Base-by-base conservation (phyloP, 2,888 invertebrate genomes). In the Caenorhabditis zanzibari region DNA sequence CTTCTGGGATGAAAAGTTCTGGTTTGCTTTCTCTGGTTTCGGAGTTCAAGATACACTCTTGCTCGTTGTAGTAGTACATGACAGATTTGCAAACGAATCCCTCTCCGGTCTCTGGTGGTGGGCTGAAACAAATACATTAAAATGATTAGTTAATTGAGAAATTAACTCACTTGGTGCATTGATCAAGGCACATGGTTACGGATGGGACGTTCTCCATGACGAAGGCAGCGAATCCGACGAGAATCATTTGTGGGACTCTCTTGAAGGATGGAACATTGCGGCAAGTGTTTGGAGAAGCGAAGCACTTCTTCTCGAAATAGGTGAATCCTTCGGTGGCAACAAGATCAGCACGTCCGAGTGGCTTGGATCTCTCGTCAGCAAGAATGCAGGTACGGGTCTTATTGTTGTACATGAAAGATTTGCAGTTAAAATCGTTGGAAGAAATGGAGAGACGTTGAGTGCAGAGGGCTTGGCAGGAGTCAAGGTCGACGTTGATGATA, bases 31-130 rank as follows among this genome's bases (percentile, higher is more conserved):
- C 82, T 56, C 91, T 86, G 26, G 90, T 88, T 73, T 92, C 92
- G n/a, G 91, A 90, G 82, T 92, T 92, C 58, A 92, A 83, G 81
- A 92, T 92, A 85, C 92, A 92, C 82, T 92, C 92, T 79, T 89
- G 89, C 74, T 92, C 92, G 81, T 92, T 92, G 90, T 92, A 92
- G 87, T 92, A 92, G 87, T 92, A 92, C 92, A 92, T 92, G 58
- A 90, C 92, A n/a, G 92, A 92, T 81, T 91, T 91, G 89, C 92
- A 92, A 44, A 88, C 88, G 84, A 92, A 91, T 73, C 88, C 88
- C 24, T 90, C 89, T 52, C 91, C 92, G 49, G 91, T 91, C 88
- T 92, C 92, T 64, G 92, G 91, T 32, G 92, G 92, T 59, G 92
- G 92, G 82, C 68, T 68, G 41, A n/a, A 68, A 68, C 14, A n/a